These are phyloP conservation scores for Caenorhabditis zanzibari DNA, from an alignment of 2,888 invertebrate species.

Conservation along the genomic window DNA sequence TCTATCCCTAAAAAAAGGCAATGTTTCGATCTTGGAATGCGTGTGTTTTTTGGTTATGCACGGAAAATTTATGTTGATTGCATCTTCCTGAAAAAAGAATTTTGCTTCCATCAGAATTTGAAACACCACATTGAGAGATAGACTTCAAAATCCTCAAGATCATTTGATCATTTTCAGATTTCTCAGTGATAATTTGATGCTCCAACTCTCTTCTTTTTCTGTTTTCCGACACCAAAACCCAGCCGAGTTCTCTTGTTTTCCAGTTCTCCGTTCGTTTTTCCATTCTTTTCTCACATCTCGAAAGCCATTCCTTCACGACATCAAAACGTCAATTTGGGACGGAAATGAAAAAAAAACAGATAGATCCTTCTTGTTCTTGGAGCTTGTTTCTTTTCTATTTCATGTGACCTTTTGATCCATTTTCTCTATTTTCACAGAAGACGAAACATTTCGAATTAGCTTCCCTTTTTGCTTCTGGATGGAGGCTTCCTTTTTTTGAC, in stretches of 20 bases:
- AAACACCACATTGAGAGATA: not conserved
- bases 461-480: conserved; percentile 11
- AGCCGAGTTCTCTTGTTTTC: not conserved
- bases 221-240: not conserved
- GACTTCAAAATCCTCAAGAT: not conserved
- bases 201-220: not conserved
- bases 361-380: not conserved
- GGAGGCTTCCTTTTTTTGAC: conserved; percentile 15
- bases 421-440: not conserved
- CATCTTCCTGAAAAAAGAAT: not conserved
- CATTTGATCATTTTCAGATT: not conserved
- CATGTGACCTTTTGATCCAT: conserved; percentile 48
- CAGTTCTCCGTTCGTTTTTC: conserved; percentile 7
- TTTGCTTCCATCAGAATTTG: not conserved
- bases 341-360: conserved; percentile 36
- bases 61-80: not conserved
- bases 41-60: not conserved
- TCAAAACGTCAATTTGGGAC: conserved; percentile 39
- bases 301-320: conserved; percentile 27
- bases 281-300: conserved; percentile 11
- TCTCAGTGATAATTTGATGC: not conserved
- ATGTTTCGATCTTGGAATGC: not conserved
- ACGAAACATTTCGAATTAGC: conserved; percentile 36
- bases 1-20: not conserved
- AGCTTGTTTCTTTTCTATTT: conserved; percentile 5